Evolutionary conservation across 2,113 vertebrate genomes (phyloP).

Genomic region (Rhinoptilus africanus): DNA sequence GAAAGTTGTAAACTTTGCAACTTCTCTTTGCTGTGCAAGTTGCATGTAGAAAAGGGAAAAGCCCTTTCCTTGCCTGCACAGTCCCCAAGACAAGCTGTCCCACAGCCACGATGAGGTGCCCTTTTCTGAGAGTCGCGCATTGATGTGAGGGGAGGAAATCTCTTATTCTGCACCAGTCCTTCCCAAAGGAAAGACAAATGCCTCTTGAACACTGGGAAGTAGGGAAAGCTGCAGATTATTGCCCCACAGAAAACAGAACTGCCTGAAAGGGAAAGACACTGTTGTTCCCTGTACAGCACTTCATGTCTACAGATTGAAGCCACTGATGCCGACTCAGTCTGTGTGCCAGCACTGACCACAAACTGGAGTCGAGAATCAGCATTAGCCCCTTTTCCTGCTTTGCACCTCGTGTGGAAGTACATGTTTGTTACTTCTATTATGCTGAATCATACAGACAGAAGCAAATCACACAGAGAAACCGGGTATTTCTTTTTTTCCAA

Average conservation of each 20-base stretch:
- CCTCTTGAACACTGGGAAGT: background rate
- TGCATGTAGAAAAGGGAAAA: background rate
- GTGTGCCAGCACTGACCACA: background rate
- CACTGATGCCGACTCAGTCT: accelerated
- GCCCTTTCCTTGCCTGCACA: background rate
- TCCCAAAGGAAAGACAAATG: background rate
- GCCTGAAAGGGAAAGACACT: background rate
- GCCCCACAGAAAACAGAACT: background rate
- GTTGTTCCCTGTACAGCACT: background rate
- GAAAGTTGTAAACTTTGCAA: slow-evolving; percentile 20
- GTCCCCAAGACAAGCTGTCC: background rate
- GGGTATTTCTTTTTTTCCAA: background rate
- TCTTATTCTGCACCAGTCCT: background rate
- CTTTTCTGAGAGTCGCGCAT: background rate
- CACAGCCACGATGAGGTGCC: background rate
- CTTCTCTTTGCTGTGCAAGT: background rate
- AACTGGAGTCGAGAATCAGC: background rate
- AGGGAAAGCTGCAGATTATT: background rate
- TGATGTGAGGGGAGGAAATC: background rate
- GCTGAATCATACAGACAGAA: background rate
- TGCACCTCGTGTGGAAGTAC: background rate
- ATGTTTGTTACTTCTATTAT: background rate
- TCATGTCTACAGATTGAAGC: background rate
- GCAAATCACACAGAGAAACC: background rate
- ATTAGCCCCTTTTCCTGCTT: background rate